These are phyloP conservation scores for Agrochola lychnidis DNA, from an alignment of 2,888 invertebrate species.

Conservation along the genomic window DNA sequence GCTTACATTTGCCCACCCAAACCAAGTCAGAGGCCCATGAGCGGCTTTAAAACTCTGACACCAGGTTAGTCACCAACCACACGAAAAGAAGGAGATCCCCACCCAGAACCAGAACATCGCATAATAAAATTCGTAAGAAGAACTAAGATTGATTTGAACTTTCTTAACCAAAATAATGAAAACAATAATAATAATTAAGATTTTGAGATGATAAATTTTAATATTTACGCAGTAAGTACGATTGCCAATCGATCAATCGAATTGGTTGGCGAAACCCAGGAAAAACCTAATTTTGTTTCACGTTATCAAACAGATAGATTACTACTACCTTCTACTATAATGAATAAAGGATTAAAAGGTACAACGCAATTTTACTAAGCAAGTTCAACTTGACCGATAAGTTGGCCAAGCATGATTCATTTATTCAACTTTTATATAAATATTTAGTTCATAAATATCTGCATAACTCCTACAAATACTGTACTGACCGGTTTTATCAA, in stretches of 20 bases:
- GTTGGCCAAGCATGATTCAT: background rate
- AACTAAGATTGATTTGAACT: background rate
- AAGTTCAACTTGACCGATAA: background rate
- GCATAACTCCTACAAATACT: conserved; percentile 12
- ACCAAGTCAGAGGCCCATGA: too few relatives aligned
- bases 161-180: background rate
- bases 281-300: conserved; percentile 6
- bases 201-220: background rate
- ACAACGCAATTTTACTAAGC: background rate
- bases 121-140: background rate
- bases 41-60: too few relatives aligned
- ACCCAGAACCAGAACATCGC: background rate
- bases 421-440: background rate
- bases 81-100: background rate
- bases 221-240: conserved; percentile 29
- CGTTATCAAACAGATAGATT: background rate
- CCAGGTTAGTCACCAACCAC: too few relatives aligned
- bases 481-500: conserved; percentile 23
- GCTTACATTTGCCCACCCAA: too few relatives aligned
- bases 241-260: background rate
- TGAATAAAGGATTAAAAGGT: background rate
- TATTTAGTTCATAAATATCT: conserved; percentile 3
- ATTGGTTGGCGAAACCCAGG: conserved; percentile 4
- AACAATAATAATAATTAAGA: background rate
- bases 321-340: background rate